phyloP scores from a whole-genome alignment of 2,797 vertebrate genomes.

The Momotus momota region DNA sequence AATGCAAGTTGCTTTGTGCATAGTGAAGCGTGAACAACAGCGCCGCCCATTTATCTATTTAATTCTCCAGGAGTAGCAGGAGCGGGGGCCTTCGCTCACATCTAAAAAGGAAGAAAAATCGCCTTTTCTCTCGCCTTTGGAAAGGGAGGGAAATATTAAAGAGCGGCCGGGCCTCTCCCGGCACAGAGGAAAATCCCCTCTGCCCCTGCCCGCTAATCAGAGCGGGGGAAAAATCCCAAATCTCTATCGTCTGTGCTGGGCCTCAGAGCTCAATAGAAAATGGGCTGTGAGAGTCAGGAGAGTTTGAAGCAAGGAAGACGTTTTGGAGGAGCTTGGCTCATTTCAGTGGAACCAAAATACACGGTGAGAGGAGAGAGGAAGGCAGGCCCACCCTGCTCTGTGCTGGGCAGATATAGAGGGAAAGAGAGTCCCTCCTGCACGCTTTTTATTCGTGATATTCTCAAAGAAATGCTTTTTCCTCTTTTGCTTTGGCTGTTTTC shows the following conservation, averaged over 20 bases:
- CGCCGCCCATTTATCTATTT: conserved; percentile 83
- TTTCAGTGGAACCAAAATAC: not conserved
- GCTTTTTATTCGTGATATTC: not conserved
- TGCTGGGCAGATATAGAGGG: not conserved
- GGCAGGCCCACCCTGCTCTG: rapidly evolving
- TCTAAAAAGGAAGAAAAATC: conserved; percentile 47
- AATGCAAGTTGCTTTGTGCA: conserved; percentile 79
- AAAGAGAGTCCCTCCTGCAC: not conserved
- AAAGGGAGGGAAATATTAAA: conserved; percentile 39
- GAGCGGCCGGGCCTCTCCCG: not conserved
- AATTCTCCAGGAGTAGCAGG: conserved; percentile 82
- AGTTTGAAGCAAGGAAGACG: not conserved
- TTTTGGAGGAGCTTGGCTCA: not conserved
- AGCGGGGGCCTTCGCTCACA: conserved; percentile 77
- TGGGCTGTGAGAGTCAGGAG: not conserved
- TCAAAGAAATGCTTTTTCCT: not conserved
- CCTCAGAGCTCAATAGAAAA: conserved; percentile 8
- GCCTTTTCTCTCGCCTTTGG: conserved; percentile 24
- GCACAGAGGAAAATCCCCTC: not conserved
- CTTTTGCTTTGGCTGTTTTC: not conserved
- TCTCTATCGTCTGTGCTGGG: not conserved
- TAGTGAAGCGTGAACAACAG: conserved; percentile 80
- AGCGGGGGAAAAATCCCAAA: not conserved
- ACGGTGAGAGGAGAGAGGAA: not conserved
- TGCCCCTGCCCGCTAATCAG: not conserved